Conservation (phyloP, 2,888 invertebrate genomes). For the Ennomos erosarius region DNA sequence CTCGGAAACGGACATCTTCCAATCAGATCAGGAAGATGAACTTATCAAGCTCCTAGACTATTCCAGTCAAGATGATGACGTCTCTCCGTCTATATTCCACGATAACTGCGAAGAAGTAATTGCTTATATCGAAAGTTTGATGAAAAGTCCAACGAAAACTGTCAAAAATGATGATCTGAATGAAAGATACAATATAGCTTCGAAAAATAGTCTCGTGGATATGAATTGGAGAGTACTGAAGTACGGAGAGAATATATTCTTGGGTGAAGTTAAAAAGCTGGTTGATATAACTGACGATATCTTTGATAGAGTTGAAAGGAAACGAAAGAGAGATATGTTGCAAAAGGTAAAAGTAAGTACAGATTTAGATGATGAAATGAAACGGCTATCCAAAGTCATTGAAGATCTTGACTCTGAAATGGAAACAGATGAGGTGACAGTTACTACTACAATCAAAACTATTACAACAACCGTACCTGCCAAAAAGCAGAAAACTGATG, state of each 20-base stretch:
- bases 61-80: slow-evolving; percentile 87
- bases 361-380: slow-evolving; percentile 78
- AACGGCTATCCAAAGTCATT: slow-evolving; percentile 73
- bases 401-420: slow-evolving; percentile 70
- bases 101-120: slow-evolving; percentile 78
- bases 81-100: slow-evolving; percentile 76
- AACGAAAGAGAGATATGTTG: slow-evolving; percentile 58
- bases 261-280: slow-evolving; percentile 76
- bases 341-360: slow-evolving; percentile 62
- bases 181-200: slow-evolving; percentile 70
- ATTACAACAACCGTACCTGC: slow-evolving; percentile 47
- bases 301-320: slow-evolving; percentile 59
- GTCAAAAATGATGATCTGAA: slow-evolving; percentile 66
- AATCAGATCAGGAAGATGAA: slow-evolving; percentile 92
- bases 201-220: slow-evolving; percentile 71
- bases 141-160: slow-evolving; percentile 55
- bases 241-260: slow-evolving; percentile 77
- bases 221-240: slow-evolving; percentile 82
- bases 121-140: slow-evolving; percentile 69
- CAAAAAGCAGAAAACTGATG: slow-evolving; percentile 53
- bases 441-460: slow-evolving; percentile 47
- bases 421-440: slow-evolving; percentile 49
- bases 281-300: slow-evolving; percentile 67
- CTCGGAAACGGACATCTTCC: slow-evolving; percentile 91
- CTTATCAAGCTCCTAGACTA: slow-evolving; percentile 90